phyloP scores from a whole-genome alignment of 2,797 vertebrate genomes.

The Xenopus petersii region DNA sequence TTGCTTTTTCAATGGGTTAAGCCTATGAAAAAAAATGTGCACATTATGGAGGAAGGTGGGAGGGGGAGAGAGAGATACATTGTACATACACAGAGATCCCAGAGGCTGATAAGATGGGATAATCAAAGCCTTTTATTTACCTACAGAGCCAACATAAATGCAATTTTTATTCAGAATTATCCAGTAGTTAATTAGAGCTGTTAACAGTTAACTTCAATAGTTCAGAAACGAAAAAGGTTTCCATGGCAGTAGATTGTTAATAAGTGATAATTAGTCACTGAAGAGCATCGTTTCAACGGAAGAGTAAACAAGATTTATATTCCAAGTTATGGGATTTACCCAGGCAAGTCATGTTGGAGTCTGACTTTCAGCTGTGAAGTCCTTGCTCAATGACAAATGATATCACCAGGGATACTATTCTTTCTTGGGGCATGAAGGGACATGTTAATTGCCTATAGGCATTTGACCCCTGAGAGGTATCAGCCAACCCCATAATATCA shows the following conservation, averaged over 20 bases:
- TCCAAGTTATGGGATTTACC: too few species aligned
- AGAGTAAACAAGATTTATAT: conserved; percentile 16
- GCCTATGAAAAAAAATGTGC: too few species aligned
- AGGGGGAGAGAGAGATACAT: too few species aligned
- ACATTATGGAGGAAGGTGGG: too few species aligned
- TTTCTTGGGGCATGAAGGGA: background rate
- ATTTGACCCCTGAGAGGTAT: background rate
- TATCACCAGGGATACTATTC: too few species aligned
- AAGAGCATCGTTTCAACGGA: conserved; percentile 36
- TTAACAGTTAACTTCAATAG: conserved; percentile 26
- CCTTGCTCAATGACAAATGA: too few species aligned
- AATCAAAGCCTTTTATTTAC: too few species aligned
- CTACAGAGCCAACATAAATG: background rate
- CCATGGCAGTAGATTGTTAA: conserved; percentile 42
- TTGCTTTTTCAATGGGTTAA: too few species aligned
- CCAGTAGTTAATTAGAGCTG: conserved; percentile 26
- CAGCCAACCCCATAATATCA: conserved; percentile 5
- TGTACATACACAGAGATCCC: too few species aligned
- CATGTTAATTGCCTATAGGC: conserved; percentile 6
- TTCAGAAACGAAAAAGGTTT: conserved; percentile 34
- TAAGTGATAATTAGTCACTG: conserved; percentile 43
- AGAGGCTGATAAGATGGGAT: too few species aligned
- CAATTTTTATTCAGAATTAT: conserved; percentile 29
- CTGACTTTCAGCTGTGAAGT: too few species aligned
- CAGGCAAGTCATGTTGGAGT: too few species aligned